Percentiles rank a stretch among this genome's conserved stretches.
Conservation (phyloP, 2,797 vertebrate genomes). For the Pristis pectinata region DNA sequence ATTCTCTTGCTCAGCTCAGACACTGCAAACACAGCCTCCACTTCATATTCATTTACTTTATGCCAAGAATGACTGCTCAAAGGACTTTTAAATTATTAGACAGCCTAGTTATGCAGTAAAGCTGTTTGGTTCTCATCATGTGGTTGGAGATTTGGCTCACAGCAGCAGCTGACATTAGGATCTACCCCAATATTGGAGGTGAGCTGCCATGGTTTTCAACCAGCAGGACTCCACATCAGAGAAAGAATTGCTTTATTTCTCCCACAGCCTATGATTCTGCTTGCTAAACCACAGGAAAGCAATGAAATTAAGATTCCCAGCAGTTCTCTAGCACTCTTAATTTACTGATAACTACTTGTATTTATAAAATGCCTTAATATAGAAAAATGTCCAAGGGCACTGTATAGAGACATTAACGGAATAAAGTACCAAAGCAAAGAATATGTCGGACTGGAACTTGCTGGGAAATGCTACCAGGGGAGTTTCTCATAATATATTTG, state of each 20-base stretch:
- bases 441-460: too few relatives aligned
- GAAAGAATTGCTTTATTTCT: not conserved
- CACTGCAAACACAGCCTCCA: not conserved
- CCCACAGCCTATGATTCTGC: not conserved
- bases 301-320: not conserved
- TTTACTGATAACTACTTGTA: not conserved
- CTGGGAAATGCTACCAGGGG: too few relatives aligned
- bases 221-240: constrained; percentile 14
- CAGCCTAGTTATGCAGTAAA: not conserved
- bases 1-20: constrained; percentile 1
- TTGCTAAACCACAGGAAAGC: not conserved
- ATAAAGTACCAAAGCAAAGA: not conserved
- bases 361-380: not conserved
- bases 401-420: not conserved
- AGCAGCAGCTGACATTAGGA: not conserved
- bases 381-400: not conserved
- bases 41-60: constrained; percentile 7
- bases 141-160: not conserved
- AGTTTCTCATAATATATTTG: too few relatives aligned
- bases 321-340: not conserved
- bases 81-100: not conserved
- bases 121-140: not conserved
- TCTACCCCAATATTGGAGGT: constrained; percentile 7
- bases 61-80: not conserved
- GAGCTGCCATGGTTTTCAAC: not conserved